Evolutionary conservation across 2,888 invertebrate genomes (phyloP).

Genomic region (Heteropelma amictum): DNA sequence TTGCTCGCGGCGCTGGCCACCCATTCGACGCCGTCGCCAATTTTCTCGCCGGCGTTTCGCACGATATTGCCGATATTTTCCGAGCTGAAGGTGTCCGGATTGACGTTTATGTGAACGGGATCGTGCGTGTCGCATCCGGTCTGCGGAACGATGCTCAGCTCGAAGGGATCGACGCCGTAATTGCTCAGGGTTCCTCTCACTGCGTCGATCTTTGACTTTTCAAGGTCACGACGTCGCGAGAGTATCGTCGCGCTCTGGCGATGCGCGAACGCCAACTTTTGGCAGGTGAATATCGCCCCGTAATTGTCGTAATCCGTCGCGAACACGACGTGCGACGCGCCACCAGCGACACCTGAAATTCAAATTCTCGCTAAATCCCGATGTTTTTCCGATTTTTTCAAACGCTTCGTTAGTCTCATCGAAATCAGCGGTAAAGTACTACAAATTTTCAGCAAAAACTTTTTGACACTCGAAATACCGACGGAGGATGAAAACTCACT

Average conservation of each 20-base stretch:
- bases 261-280: constrained; percentile 86
- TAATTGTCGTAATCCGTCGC: constrained; percentile 87
- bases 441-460: not conserved
- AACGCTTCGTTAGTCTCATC: too few species aligned
- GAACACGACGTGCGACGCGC: constrained; percentile 86
- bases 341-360: constrained; percentile 86
- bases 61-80: constrained; percentile 86
- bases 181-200: constrained; percentile 82
- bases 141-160: constrained; percentile 87
- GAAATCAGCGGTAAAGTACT: not conserved
- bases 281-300: constrained; percentile 89
- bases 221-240: constrained; percentile 86
- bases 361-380: too few species aligned
- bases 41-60: constrained; percentile 85
- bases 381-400: not conserved
- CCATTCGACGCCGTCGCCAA: constrained; percentile 86
- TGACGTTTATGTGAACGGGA: constrained; percentile 83
- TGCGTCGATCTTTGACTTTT: constrained; percentile 85
- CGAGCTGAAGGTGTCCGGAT: constrained; percentile 87
- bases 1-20: constrained; percentile 85
- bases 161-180: constrained; percentile 87
- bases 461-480: not conserved
- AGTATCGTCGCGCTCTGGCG: constrained; percentile 89
- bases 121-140: constrained; percentile 83
- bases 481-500: constrained; percentile 81